Percentiles rank a stretch among this genome's conserved stretches.
Conservation (phyloP, 2,797 vertebrate genomes). For the Epinephelus malabaricus region DNA sequence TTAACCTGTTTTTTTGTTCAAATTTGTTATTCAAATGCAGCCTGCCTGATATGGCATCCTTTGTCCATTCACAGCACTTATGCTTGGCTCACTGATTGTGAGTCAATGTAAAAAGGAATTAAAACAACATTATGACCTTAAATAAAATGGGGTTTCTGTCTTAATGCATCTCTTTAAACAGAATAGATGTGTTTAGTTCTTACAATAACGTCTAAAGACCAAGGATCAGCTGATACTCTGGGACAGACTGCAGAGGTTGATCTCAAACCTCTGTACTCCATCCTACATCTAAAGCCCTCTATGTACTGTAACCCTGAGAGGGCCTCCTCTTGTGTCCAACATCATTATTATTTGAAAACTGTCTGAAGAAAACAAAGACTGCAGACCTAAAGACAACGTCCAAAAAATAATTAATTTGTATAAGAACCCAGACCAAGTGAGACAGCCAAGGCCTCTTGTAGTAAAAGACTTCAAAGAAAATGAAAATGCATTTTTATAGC, state of each 20-base stretch:
- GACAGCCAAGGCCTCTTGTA: not conserved
- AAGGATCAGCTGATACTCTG: constrained; percentile 5
- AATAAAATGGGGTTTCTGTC: constrained; percentile 25
- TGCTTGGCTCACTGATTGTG: constrained; percentile 51
- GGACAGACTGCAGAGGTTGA: not conserved
- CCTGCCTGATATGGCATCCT: constrained; percentile 42
- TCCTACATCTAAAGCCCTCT: not conserved
- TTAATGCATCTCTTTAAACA: constrained; percentile 11
- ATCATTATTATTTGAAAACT: constrained; percentile 80
- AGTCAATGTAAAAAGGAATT: constrained; percentile 35
- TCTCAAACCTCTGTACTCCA: not conserved
- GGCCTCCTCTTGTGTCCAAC: constrained; percentile 78
- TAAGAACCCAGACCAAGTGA: not conserved
- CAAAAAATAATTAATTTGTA: not conserved
- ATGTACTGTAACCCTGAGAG: not conserved
- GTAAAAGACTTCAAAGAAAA: not conserved
- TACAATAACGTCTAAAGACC: constrained; percentile 2
- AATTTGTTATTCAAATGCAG: constrained; percentile 80
- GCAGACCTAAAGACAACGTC: not conserved
- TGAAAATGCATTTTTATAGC: not conserved
- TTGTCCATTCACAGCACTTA: constrained; percentile 57
- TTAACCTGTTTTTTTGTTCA: constrained; percentile 76
- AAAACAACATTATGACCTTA: constrained; percentile 40
- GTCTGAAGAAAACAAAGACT: not conserved
- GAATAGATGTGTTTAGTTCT: constrained; percentile 15